Evolutionary conservation across 2,888 invertebrate species (phyloP).

Genomic region (Podabrus alpinus): DNA sequence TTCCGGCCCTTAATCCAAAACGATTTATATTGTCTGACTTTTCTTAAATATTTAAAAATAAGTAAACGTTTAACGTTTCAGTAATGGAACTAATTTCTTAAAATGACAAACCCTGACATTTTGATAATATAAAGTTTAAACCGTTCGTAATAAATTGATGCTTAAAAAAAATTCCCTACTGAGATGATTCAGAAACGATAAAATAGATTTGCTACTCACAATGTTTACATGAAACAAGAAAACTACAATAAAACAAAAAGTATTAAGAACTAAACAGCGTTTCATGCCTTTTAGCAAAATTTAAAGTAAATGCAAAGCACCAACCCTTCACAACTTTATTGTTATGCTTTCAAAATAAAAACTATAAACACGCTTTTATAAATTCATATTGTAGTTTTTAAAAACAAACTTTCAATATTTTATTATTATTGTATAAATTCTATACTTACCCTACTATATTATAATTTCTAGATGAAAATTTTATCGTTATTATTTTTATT

Average conservation of each 20-base stretch:
- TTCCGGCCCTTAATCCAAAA: background rate
- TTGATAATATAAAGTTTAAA: background rate
- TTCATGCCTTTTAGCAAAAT: background rate
- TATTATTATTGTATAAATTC: background rate
- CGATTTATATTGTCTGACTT: constrained; percentile 1
- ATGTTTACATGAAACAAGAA: background rate
- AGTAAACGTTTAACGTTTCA: background rate
- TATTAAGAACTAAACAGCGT: background rate
- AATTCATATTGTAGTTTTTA: background rate
- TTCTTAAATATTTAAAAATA: background rate
- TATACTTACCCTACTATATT: too few relatives aligned
- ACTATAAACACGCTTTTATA: background rate
- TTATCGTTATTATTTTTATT: too few relatives aligned
- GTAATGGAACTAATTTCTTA: background rate
- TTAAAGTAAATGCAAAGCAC: background rate
- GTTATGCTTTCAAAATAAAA: background rate
- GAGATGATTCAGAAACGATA: background rate
- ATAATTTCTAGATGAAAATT: too few relatives aligned
- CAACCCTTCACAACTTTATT: background rate
- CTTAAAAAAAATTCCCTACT: background rate
- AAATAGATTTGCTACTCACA: background rate
- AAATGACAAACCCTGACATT: background rate
- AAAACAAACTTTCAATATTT: background rate
- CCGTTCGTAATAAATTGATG: background rate
- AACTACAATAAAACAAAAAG: background rate